Percentiles rank a stretch among this genome's conserved stretches.
Conservation (phyloP, 64 coral and sea anemone genomes). For the Stylophora pistillata region DNA sequence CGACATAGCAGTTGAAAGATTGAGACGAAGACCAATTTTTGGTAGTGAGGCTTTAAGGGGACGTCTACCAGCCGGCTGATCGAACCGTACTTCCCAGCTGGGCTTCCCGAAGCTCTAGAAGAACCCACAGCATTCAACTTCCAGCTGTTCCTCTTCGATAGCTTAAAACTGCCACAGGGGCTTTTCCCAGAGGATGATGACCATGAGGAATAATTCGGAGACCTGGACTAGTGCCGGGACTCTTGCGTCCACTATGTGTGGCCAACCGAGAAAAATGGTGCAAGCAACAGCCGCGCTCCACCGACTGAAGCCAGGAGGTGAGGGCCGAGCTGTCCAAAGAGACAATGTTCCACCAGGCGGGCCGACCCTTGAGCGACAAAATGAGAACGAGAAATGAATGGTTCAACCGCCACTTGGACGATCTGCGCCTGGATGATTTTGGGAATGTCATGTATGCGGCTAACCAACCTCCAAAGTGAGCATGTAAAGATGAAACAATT, state of each 20-base stretch:
- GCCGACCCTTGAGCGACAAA: slow-evolving; percentile 22
- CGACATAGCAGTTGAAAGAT: no score
- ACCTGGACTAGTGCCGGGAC: background rate
- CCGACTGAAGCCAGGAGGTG: background rate
- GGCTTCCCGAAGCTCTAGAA: background rate
- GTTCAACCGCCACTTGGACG: slow-evolving; percentile 35
- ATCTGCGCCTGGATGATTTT: slow-evolving; percentile 9
- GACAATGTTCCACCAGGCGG: background rate
- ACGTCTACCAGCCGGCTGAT: no score
- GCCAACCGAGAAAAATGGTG: background rate
- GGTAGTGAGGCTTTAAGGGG: no score
- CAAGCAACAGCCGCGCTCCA: no score
- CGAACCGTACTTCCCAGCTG: background rate
- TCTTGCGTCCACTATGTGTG: no score
- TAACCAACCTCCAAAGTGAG: no score
- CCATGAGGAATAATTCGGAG: background rate
- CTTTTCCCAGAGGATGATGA: background rate
- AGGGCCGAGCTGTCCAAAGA: background rate
- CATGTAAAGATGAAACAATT: no score
- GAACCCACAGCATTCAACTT: no score
- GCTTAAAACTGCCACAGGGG: background rate
- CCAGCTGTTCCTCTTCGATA: background rate
- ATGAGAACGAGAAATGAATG: background rate
- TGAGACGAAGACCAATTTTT: no score
- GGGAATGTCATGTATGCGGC: slow-evolving; percentile 56